phyloP scores from a whole-genome alignment of 2,888 invertebrate species.

The Diarsia rubi region DNA sequence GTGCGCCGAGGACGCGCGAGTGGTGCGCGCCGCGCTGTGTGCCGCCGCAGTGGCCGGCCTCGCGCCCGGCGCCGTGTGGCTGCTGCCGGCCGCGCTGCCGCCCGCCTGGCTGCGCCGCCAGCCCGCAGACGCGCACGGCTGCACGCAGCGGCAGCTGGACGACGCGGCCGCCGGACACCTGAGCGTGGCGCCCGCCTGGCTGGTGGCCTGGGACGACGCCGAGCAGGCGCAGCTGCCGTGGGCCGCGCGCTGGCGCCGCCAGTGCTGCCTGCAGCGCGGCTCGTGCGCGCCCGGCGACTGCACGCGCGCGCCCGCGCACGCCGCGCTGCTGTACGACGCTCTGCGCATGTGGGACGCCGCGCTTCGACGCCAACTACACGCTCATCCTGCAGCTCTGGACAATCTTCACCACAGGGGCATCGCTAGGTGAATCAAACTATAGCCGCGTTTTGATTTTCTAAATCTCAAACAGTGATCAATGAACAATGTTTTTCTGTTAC shows the following conservation, averaged over 20 bases:
- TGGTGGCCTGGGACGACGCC: constrained; percentile 70
- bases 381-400: constrained; percentile 73
- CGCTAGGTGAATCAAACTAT: constrained; percentile 68
- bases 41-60: constrained; percentile 94
- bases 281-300: constrained; percentile 33
- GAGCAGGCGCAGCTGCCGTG: constrained; percentile 19
- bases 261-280: constrained; percentile 41
- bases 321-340: constrained; percentile 83
- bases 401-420: constrained; percentile 77
- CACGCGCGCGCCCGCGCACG: constrained; percentile 68
- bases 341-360: constrained; percentile 80
- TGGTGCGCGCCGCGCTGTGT: constrained; percentile 95
- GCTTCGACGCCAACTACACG: constrained; percentile 71
- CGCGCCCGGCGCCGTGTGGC: constrained; percentile 95
- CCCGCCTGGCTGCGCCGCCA: constrained; percentile 91
- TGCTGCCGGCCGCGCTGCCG: constrained; percentile 94
- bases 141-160: constrained; percentile 75
- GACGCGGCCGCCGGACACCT: constrained; percentile 74
- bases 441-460: background rate
- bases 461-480: background rate
- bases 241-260: constrained; percentile 38
- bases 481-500: constrained; percentile 15
- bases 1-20: constrained; percentile 94
- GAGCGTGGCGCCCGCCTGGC: constrained; percentile 77
- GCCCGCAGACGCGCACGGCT: constrained; percentile 92